Base-by-base conservation (phyloP, 2,113 vertebrate genomes). In the Ammodytes marinus region DNA sequence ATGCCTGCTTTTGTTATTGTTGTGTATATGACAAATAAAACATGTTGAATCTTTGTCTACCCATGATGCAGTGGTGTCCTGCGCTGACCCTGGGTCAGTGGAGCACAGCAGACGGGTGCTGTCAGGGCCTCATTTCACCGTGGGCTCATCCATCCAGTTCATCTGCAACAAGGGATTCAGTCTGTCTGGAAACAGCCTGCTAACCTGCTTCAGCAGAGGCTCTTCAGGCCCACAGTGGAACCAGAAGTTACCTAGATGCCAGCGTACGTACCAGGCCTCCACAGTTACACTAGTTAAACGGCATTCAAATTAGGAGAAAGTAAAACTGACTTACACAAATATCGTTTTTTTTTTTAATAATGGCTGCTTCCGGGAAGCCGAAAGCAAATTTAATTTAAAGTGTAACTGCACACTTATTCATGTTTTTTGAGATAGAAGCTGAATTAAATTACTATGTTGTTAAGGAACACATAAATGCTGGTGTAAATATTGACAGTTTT, bases 181-280 rank as follows among this genome's bases (percentile, higher is more conserved):
- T 52, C 91, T 99, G 88, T 96, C 96, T 0, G 98, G 97, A 0
- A 94, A 96, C 3, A 95, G 95, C 46, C 94, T 97, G 15, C 95
- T 99, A 61, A 96, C 95, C 83, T 99, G 98, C 91, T 96, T 97
- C 1, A 96, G 95, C 75, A 96, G 96, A 0, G 96, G 96, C 0
- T 95, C 96, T 0, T 95, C 95, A 0, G 97, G 95, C 37, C 98
- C 98, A 59, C 97, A 96, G 80, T 99, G 98, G 98, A 99, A 95
- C 0, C 96, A 98, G 87, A 96, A 95, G 35, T 93, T 96, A 10
- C 98, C 98, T 54, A 96, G 96, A 93, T 99, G 98, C 93, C 94
- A 96, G 85, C 77, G 98, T 99, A 95, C 93, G 97, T 96, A 11
- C 2, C 0, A 14, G 39, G 15, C 8, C 7, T 45, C 2, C 0